phyloP scores from a whole-genome alignment of 2,113 vertebrate species.

The Sylvietta virens region DNA sequence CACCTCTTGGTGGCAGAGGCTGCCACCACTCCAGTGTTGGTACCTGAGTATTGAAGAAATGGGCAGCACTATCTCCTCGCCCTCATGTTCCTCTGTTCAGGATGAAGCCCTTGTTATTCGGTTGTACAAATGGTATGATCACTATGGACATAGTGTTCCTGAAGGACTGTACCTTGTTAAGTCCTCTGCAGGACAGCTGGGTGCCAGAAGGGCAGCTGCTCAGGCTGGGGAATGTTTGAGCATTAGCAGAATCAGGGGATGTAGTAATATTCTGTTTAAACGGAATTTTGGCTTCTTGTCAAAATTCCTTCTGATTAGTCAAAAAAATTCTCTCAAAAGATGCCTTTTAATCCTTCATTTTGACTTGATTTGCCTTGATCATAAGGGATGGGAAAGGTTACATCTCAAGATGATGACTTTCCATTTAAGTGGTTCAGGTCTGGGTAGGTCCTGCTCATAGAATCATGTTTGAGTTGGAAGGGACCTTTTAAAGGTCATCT shows the following conservation, averaged over 20 bases:
- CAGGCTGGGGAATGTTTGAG: neutral
- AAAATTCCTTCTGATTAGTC: neutral
- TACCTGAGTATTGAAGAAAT: accelerated
- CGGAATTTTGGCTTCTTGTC: neutral
- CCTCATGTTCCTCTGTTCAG: neutral
- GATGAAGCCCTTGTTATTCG: neutral
- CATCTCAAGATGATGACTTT: neutral
- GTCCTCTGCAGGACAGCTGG: neutral
- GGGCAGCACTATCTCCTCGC: neutral
- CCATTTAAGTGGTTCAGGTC: neutral
- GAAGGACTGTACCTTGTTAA: neutral
- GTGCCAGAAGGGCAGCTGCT: neutral
- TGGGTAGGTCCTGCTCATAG: neutral
- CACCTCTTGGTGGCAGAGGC: neutral
- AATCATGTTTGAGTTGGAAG: neutral
- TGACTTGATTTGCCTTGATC: neutral
- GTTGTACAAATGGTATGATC: neutral
- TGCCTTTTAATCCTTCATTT: neutral
- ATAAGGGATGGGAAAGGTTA: neutral
- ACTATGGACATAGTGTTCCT: neutral
- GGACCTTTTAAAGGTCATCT: neutral
- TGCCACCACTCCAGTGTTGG: accelerated
- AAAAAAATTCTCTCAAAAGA: neutral
- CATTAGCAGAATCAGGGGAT: neutral
- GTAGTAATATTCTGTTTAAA: neutral